A percentile compares a stretch with the other conserved stretches of the same genome.
Conservation (phyloP, 2,113 vertebrate species). For the Lophius piscatorius region DNA sequence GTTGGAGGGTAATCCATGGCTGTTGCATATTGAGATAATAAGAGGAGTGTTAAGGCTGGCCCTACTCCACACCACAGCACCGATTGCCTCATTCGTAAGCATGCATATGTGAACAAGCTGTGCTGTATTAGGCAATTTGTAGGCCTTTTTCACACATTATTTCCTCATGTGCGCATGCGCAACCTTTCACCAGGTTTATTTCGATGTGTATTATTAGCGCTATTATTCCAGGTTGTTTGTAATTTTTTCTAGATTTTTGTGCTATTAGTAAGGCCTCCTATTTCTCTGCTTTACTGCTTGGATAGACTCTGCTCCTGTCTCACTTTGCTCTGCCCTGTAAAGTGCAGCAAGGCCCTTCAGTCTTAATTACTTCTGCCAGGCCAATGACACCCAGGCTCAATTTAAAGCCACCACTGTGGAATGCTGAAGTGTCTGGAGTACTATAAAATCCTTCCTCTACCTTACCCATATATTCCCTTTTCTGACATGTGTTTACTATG, state of each 20-base stretch:
- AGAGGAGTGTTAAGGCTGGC: constrained; percentile 54
- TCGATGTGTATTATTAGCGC: constrained; percentile 49
- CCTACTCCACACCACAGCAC: constrained; percentile 52
- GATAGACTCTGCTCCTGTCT: constrained; percentile 59
- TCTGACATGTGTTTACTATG: constrained; percentile 19
- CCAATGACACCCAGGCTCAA: constrained; percentile 71
- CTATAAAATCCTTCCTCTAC: constrained; percentile 64
- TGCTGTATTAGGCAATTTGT: constrained; percentile 35
- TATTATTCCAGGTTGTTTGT: constrained; percentile 50
- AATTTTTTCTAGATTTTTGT: constrained; percentile 57
- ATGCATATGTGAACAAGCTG: constrained; percentile 34
- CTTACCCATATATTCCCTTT: constrained; percentile 34
- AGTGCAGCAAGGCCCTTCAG: constrained; percentile 73
- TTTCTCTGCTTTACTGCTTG: constrained; percentile 67
- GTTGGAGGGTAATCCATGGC: constrained; percentile 58
- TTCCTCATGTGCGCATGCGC: constrained; percentile 31
- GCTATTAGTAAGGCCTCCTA: constrained; percentile 63
- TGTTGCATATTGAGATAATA: constrained; percentile 71
- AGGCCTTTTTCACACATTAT: constrained; percentile 32
- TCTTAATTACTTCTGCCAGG: constrained; percentile 78
- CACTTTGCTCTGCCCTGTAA: constrained; percentile 60
- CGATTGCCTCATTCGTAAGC: constrained; percentile 41
- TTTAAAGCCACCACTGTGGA: constrained; percentile 71
- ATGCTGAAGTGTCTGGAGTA: constrained; percentile 66
- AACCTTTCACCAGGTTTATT: constrained; percentile 19